A percentile compares a stretch with the other conserved stretches of the same genome.
Conservation (phyloP, 2,797 vertebrate species). For the Cryptoblepharus egeriae region DNA sequence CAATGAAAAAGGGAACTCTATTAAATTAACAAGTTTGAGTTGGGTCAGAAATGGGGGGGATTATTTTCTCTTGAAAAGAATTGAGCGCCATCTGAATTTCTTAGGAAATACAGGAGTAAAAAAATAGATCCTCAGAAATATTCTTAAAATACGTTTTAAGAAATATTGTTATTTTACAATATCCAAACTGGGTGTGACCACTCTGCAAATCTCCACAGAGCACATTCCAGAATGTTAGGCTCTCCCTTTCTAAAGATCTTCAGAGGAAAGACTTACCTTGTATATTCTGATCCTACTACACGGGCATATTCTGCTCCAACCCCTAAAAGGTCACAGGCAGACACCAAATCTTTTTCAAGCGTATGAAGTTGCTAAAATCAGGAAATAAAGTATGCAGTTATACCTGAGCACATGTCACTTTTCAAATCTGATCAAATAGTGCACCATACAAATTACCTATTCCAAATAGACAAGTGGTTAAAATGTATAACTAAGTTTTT, state of each 20-base stretch:
- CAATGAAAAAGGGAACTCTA: background rate
- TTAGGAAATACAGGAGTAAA: too few relatives aligned
- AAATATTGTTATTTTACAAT: background rate
- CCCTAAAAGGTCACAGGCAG: conserved; percentile 94
- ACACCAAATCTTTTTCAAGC: conserved; percentile 97
- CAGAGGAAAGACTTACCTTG: conserved; percentile 80
- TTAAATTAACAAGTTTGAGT: background rate
- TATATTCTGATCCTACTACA: conserved; percentile 98
- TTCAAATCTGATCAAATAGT: background rate
- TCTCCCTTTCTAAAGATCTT: background rate
- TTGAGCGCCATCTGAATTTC: too few relatives aligned
- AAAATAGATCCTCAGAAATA: too few relatives aligned
- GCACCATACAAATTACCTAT: too few relatives aligned
- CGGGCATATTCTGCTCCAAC: conserved; percentile 96
- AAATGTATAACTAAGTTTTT: background rate
- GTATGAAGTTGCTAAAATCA: conserved; percentile 94
- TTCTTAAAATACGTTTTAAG: too few relatives aligned
- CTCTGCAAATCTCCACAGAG: background rate
- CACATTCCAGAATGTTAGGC: background rate
- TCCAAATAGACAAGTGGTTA: too few relatives aligned
- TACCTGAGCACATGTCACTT: background rate
- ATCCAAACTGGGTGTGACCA: too few relatives aligned
- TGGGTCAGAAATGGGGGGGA: background rate
- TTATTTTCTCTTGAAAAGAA: background rate
- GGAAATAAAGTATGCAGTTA: fast-evolving